These are phyloP conservation scores for Coelopa frigida DNA, from an alignment of 1,140 invertebrate genomes.

Conservation along the genomic window DNA sequence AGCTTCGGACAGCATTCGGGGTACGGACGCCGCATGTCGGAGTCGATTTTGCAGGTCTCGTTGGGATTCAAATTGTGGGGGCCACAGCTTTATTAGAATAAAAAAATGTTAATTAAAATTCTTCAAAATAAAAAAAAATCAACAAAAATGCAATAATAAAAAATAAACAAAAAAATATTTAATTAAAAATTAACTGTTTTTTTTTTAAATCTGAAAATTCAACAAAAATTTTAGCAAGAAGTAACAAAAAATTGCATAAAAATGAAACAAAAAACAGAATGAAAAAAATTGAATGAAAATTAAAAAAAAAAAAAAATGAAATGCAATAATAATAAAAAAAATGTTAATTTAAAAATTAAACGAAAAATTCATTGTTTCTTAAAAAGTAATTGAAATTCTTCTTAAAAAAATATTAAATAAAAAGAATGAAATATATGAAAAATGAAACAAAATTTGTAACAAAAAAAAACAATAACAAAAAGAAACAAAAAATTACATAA, in stretches of 20 bases:
- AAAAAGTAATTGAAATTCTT: too few species aligned
- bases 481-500: too few species aligned
- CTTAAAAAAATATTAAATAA: too few species aligned
- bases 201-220: too few species aligned
- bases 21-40: conserved; percentile 34
- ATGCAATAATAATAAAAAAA: neutral
- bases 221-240: too few species aligned
- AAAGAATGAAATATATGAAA: too few species aligned
- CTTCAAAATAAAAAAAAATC: neutral
- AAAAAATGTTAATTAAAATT: neutral
- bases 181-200: neutral
- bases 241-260: too few species aligned
- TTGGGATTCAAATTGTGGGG: conserved; percentile 34
- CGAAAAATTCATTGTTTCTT: neutral
- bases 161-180: neutral
- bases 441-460: too few species aligned
- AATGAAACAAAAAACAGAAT: too few species aligned
- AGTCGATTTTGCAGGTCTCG: conserved; percentile 26
- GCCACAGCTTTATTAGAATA: conserved; percentile 23
- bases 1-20: conserved; percentile 34
- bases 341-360: neutral
- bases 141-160: neutral
- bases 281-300: conserved; percentile 1
- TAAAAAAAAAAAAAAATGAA: neutral
- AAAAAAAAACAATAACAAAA: too few species aligned